Percentiles rank a stretch among this genome's conserved stretches.
phyloP scores from a whole-genome alignment of 2,797 vertebrate species.

The Lerista edwardsae region DNA sequence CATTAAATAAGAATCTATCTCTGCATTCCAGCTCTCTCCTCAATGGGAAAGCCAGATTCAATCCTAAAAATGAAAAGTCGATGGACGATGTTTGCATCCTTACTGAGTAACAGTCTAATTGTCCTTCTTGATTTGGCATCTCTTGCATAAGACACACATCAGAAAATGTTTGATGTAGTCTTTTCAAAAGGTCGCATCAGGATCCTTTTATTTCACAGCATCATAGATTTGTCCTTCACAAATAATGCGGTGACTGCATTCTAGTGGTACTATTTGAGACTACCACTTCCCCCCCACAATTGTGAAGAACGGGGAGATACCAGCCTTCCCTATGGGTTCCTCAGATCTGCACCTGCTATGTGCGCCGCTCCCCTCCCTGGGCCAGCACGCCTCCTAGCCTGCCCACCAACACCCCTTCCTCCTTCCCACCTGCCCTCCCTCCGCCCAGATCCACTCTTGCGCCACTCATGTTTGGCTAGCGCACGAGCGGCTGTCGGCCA shows the following conservation, averaged over 20 bases:
- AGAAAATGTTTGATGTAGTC: background rate
- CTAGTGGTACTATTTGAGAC: background rate
- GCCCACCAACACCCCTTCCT: too few species aligned
- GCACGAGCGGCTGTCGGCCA: too few species aligned
- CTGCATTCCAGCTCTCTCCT: background rate
- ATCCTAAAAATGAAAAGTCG: background rate
- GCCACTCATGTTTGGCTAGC: too few species aligned
- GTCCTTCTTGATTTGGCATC: background rate
- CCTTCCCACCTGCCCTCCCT: too few species aligned
- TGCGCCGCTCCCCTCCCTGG: too few species aligned
- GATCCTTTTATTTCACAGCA: background rate
- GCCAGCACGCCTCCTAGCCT: too few species aligned
- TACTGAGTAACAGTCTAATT: background rate
- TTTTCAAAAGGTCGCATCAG: background rate
- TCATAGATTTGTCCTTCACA: background rate
- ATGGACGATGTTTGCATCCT: background rate
- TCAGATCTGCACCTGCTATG: too few species aligned
- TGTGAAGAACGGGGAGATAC: background rate
- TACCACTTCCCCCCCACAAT: too few species aligned
- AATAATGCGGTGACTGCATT: background rate
- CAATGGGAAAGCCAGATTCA: background rate
- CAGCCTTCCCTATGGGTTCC: too few species aligned
- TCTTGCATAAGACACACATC: background rate
- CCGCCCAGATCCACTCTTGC: too few species aligned
- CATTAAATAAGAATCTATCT: rapidly evolving